Conservation (phyloP, 2,888 invertebrate genomes). For the Brenthis hecate region DNA sequence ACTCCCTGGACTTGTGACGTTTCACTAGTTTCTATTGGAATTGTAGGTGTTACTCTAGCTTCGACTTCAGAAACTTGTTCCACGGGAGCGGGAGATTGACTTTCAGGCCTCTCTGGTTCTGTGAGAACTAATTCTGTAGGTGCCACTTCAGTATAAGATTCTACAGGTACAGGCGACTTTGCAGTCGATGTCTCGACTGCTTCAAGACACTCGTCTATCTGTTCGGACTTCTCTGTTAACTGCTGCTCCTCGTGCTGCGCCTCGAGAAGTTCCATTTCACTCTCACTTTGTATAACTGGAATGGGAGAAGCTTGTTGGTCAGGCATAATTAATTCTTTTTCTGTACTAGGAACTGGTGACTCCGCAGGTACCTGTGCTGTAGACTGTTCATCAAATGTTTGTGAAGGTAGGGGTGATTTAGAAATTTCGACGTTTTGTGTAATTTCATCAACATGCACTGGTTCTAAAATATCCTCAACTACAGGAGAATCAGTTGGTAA, state of each 20-base stretch:
- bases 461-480: constrained; percentile 27
- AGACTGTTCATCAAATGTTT: constrained; percentile 27
- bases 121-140: constrained; percentile 14
- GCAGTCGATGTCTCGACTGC: constrained; percentile 25
- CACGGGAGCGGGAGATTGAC: constrained; percentile 14
- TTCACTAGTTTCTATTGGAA: constrained; percentile 23
- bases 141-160: constrained; percentile 1
- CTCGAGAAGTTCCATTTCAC: constrained; percentile 4
- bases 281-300: constrained; percentile 31
- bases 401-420: constrained; percentile 31
- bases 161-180: constrained; percentile 30
- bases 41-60: constrained; percentile 23
- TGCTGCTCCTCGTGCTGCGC: constrained; percentile 12
- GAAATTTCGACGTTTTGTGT: constrained; percentile 24
- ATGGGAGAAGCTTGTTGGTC: constrained; percentile 34
- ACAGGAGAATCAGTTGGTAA: constrained; percentile 38
- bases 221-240: not conserved
- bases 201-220: constrained; percentile 27
- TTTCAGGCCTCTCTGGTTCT: constrained; percentile 3
- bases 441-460: constrained; percentile 18
- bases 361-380: constrained; percentile 17
- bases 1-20: constrained; percentile 32
- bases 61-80: constrained; percentile 16
- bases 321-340: constrained; percentile 21
- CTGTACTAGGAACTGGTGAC: constrained; percentile 24